These are phyloP conservation scores for Rhimphoctona megacephalus DNA, from an alignment of 2,888 invertebrate genomes.

Conservation along the genomic window DNA sequence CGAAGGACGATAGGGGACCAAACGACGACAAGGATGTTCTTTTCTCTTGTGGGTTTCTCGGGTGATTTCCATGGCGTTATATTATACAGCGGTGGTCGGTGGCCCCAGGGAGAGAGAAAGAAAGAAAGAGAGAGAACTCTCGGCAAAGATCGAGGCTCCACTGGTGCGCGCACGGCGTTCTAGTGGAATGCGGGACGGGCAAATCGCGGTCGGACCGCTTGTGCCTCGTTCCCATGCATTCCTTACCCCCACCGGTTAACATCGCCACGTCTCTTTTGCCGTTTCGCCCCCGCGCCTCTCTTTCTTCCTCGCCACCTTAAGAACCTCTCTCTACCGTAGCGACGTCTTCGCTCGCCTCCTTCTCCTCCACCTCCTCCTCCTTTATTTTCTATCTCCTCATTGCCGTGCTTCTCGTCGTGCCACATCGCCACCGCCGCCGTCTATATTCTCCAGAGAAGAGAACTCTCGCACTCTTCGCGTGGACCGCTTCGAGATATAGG, in stretches of 20 bases:
- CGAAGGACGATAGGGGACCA: slow-evolving; percentile 74
- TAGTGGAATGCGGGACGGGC: slow-evolving; percentile 78
- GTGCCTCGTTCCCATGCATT: slow-evolving; percentile 84
- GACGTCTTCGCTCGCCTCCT: slow-evolving; percentile 75
- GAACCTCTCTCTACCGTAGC: slow-evolving; percentile 50
- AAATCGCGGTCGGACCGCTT: slow-evolving; percentile 85
- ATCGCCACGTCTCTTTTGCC: slow-evolving; percentile 69
- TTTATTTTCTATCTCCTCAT: slow-evolving; percentile 29
- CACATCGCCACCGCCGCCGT: slow-evolving; percentile 38
- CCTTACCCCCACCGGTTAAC: slow-evolving; percentile 81
- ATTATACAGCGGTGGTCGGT: slow-evolving; percentile 79
- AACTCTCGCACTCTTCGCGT: slow-evolving; percentile 46
- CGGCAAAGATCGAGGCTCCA: slow-evolving; percentile 77
- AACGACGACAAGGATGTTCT: slow-evolving; percentile 74
- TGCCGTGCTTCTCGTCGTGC: slow-evolving; percentile 70
- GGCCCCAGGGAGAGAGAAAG: slow-evolving; percentile 76
- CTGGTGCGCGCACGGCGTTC: slow-evolving; percentile 69
- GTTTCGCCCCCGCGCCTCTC: slow-evolving; percentile 62
- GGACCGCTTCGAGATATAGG: slow-evolving; percentile 51
- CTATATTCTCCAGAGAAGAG: slow-evolving; percentile 52
- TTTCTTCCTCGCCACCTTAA: slow-evolving; percentile 45
- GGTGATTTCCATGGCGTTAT: slow-evolving; percentile 79
- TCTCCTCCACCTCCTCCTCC: slow-evolving; percentile 28
- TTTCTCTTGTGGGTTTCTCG: slow-evolving; percentile 73
- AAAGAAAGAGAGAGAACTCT: slow-evolving; percentile 38